Evolutionary conservation across 2,113 vertebrate genomes (phyloP), one percentile per base, ranked within the genome.

Genomic region (Pseudopipra pipra): DNA sequence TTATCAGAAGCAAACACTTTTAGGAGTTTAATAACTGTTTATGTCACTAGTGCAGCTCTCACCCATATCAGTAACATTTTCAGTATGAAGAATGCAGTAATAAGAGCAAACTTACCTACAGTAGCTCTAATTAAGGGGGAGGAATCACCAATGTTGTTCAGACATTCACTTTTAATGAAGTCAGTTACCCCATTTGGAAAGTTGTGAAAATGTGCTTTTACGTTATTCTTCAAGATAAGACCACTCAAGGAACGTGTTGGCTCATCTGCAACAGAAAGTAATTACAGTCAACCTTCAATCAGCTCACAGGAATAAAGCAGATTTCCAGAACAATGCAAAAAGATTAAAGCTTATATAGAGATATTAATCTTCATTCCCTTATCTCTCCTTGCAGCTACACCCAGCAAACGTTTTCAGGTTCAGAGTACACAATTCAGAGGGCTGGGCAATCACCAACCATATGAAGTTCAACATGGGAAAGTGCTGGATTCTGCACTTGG

Each of bases 111-210:
- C 99, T 98, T 96, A 99, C 99, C 99, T 94, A 99, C 99, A 43
- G 99, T 99, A 90, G 99, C 99, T 97, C 99, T 98, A 94, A 99
- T 99, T 94, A 99, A 98, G 8, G 99, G 99, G n/a, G 99, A 99
- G 2, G 99, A 98, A 92, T 99, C 99, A 76, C 99, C 99, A 20
- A 99, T 99, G 81, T 99, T 99, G 90, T 99, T 99, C 96, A 99
- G 93, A 96, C 99, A 99, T 97, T 99, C 99, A 66, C 98, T 99
- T 98, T 99, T 99, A 97, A 99, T 99, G 97, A 99, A 99, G 82
- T 99, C 99, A 78, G 99, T 99, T 65, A 99, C 99, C 4, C 98
- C 99, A 90, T 98, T 99, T 27, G 99, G 99, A 91, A 99, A 99
- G 96, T 98, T 99, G 96, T 99, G 99, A 98, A 99, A 99, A 97